These are phyloP conservation scores for Platyscapa corneri DNA, from an alignment of 1,140 invertebrate species.

Conservation along the genomic window DNA sequence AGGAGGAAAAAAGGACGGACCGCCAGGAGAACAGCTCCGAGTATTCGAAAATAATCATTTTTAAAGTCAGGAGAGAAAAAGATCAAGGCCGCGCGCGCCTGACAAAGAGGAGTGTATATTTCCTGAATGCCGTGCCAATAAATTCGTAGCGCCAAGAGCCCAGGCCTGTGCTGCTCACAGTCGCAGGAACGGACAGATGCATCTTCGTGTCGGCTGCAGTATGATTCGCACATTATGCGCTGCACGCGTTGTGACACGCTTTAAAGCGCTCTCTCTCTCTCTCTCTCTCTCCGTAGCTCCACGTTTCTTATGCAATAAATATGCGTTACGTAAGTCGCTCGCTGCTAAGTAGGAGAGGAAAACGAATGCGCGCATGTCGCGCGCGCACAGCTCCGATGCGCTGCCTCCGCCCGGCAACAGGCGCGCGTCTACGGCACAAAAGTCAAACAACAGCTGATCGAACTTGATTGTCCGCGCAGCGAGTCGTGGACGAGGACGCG, in stretches of 20 bases:
- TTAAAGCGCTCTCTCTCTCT: not conserved
- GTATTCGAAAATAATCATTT: not conserved
- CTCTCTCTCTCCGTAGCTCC: not conserved
- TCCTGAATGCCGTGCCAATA: constrained; percentile 35
- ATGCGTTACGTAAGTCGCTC: constrained; percentile 22
- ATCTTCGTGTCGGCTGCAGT: not conserved
- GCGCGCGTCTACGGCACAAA: not conserved
- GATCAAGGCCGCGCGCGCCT: constrained; percentile 1
- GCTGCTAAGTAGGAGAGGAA: not conserved
- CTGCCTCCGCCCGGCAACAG: constrained; percentile 58
- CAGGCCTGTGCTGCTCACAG: not conserved
- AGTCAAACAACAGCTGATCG: constrained; percentile 44
- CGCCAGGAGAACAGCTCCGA: not conserved
- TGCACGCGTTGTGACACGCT: constrained; percentile 30
- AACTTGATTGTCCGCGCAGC: constrained; percentile 18
- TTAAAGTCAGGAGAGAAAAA: not conserved
- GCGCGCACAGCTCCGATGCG: not conserved
- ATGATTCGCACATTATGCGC: too few species aligned
- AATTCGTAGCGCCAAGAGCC: not conserved
- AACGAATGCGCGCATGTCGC: not conserved
- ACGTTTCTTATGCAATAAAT: constrained; percentile 30
- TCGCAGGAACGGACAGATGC: not conserved
- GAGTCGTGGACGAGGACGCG: constrained; percentile 2
- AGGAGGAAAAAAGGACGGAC: not conserved
- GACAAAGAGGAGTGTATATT: not conserved